Evolutionary conservation across 1,140 invertebrate genomes (phyloP), one percentile per base, ranked within the genome.

Genomic region (Anthonomus grandis): DNA sequence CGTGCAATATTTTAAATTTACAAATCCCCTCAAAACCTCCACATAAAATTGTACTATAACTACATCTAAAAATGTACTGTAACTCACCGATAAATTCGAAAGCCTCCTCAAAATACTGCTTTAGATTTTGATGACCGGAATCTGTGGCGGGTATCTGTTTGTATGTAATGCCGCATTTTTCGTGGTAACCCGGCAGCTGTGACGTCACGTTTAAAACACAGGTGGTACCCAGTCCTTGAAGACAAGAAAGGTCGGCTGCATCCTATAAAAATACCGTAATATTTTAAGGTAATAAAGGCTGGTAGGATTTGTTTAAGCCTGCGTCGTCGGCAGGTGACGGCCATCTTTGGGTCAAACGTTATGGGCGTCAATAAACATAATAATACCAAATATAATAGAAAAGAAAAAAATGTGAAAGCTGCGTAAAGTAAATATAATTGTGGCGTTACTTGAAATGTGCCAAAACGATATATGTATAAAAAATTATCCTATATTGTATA

Each of bases 81-180:
- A 31, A 80, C 85, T 87, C 75, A 93, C 91, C 91, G 67, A 95
- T 95, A 76, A 93, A 95, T 60, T 90, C 83, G 71, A 87, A 91
- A 51, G 91, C 89, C 72, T 93, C 89, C 69, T 93, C 87, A 76
- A 94, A 95, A 79, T 93, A 94, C 78, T 93, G 91, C 66, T 89
- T 89, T 12, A 94, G 83, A 75, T 95, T 94, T 71, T 94, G 91
- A 66, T 91, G 87, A 9, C 87, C 85, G 36, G 86, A 90, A 77
- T 95, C 91, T 19, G 84, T 81, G 37, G 90, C 91, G 17, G 90
- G 89, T 64, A 94, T 84, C 70, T 90, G 83, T 72, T 89, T 87
- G 74, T 91, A 91, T 37, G 81, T 83, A 65, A 93, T 85, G 18
- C 86, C 87, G 62, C 80, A 76, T 60, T 80, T 76, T 73, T 86